Conservation (phyloP, 2,888 invertebrate genomes). For the Cheilosia pagana region DNA sequence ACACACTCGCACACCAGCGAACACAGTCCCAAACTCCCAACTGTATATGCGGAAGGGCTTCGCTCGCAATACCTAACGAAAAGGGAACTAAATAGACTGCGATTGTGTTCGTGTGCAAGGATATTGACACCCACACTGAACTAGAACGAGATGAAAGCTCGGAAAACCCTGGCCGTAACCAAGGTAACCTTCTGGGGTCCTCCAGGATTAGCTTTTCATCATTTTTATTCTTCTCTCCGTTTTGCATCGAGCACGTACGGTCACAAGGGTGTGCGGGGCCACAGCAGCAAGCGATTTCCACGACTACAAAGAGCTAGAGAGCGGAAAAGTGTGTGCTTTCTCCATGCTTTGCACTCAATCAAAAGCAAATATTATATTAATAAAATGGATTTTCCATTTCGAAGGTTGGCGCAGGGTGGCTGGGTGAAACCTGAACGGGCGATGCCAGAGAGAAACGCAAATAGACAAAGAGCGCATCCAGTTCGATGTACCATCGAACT, state of each 20-base stretch:
- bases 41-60: not conserved
- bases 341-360: slow-evolving; percentile 70
- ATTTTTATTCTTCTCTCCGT: slow-evolving; percentile 71
- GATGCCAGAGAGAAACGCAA: slow-evolving; percentile 46
- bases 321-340: slow-evolving; percentile 48
- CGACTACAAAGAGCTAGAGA: slow-evolving; percentile 47
- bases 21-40: slow-evolving; percentile 31
- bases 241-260: slow-evolving; percentile 32
- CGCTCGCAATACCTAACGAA: not conserved
- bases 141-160: slow-evolving; percentile 78
- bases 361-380: slow-evolving; percentile 75
- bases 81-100: slow-evolving; percentile 15
- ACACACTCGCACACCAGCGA: slow-evolving; percentile 7
- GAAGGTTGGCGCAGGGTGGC: not conserved
- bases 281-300: slow-evolving; percentile 22
- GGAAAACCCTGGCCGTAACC: slow-evolving; percentile 76
- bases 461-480: slow-evolving; percentile 67
- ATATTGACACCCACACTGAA: slow-evolving; percentile 66
- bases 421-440: not conserved
- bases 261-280: not conserved
- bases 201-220: slow-evolving; percentile 74
- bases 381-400: slow-evolving; percentile 69
- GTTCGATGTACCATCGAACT: slow-evolving; percentile 64
- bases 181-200: slow-evolving; percentile 76
- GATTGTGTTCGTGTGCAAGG: slow-evolving; percentile 33